Evolutionary conservation across 2,113 vertebrate species (phyloP).

Genomic region (Mormoops blainvillei): DNA sequence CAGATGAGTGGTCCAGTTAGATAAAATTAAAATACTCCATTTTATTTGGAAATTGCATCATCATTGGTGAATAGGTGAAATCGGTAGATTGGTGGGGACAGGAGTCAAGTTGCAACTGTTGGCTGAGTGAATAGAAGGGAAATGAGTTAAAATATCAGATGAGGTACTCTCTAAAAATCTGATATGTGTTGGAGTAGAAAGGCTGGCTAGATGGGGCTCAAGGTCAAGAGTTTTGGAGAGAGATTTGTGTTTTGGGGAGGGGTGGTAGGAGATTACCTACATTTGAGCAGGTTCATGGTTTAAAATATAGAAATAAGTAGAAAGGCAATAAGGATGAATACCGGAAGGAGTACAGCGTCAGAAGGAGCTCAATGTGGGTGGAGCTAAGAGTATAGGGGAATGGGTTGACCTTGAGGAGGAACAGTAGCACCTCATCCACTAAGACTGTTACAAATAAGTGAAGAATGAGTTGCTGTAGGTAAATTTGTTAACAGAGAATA

Average conservation of each 20-base stretch:
- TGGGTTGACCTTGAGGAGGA: neutral
- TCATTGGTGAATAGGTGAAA: neutral
- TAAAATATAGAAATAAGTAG: neutral
- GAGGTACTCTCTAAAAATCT: neutral
- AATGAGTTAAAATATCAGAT: neutral
- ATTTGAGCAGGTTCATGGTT: neutral
- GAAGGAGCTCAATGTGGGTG: neutral
- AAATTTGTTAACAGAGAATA: neutral
- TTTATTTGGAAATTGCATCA: neutral
- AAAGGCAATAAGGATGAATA: neutral
- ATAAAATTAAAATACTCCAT: neutral
- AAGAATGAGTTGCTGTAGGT: neutral
- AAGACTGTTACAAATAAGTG: neutral
- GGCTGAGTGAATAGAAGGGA: neutral
- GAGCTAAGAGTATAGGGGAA: neutral
- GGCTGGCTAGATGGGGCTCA: neutral
- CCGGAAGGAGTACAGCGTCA: neutral
- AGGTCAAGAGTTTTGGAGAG: neutral
- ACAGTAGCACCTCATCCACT: neutral
- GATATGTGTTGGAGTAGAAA: neutral
- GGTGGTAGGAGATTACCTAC: neutral
- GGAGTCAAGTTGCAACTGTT: neutral
- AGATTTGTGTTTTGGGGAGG: neutral
- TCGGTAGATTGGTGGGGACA: neutral
- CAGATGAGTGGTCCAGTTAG: neutral